A percentile compares a stretch with the other conserved stretches of the same genome.
These are phyloP conservation scores for Oscheius sp. DNA, from an alignment of 2,888 invertebrate species.

Conservation along the genomic window DNA sequence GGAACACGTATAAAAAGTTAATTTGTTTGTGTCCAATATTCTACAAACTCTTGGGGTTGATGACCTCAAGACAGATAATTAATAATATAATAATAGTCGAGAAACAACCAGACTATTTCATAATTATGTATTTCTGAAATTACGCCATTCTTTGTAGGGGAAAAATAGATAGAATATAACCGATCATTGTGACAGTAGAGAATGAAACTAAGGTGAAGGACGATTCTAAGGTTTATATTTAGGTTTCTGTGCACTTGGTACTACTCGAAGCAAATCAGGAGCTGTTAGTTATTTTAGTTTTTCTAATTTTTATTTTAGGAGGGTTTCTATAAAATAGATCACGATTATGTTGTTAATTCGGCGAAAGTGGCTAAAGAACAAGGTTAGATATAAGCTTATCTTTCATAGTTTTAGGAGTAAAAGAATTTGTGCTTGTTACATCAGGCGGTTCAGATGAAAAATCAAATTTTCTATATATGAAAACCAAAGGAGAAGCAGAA, in stretches of 20 bases:
- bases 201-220: no score
- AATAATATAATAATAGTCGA: no score
- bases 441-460: constrained; percentile 73
- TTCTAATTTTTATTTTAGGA: constrained; percentile 61
- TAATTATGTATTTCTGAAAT: no score
- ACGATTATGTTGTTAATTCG: constrained; percentile 74
- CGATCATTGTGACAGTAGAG: no score
- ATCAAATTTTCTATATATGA: constrained; percentile 72
- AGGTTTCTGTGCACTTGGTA: constrained; percentile 74
- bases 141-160: no score
- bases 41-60: no score
- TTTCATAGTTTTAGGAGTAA: constrained; percentile 66
- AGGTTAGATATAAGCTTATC: no score
- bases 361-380: constrained; percentile 72
- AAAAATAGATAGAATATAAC: no score
- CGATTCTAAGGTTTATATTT: constrained; percentile 71
- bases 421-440: constrained; percentile 73
- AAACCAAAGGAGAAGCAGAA: constrained; percentile 71
- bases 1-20: no score
- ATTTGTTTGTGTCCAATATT: no score
- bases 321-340: constrained; percentile 74
- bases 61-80: no score
- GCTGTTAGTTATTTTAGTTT: constrained; percentile 62
- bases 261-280: constrained; percentile 74
- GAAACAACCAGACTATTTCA: no score